These are phyloP conservation scores for Brachionus calyciflorus DNA, from an alignment of 1,140 invertebrate species.

Conservation along the genomic window DNA sequence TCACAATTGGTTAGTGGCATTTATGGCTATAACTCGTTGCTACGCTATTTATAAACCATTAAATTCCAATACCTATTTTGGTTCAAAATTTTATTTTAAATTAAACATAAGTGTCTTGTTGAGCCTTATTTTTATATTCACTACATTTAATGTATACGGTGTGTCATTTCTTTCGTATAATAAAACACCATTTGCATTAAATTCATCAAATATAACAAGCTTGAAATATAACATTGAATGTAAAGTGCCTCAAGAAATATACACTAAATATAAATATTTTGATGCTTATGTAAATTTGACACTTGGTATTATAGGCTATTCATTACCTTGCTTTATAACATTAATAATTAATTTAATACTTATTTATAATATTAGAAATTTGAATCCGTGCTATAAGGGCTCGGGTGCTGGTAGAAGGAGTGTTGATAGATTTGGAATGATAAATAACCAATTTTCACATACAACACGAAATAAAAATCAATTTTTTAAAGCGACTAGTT, in stretches of 20 bases:
- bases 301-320: constrained; percentile 31
- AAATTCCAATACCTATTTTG: constrained; percentile 18
- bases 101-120: constrained; percentile 7
- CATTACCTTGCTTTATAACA: constrained; percentile 38
- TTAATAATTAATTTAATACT: constrained; percentile 31
- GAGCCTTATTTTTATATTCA: constrained; percentile 28
- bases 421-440: background rate
- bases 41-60: constrained; percentile 45
- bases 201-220: background rate
- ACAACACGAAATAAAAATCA: background rate
- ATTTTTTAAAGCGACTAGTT: constrained; percentile 37
- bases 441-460: background rate
- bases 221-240: background rate
- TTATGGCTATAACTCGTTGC: constrained; percentile 35
- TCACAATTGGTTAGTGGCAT: constrained; percentile 39
- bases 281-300: constrained; percentile 44
- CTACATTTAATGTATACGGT: constrained; percentile 37
- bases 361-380: constrained; percentile 38
- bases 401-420: background rate
- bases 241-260: constrained; percentile 10
- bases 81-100: constrained; percentile 43
- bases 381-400: constrained; percentile 2
- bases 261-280: constrained; percentile 20
- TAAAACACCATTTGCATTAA: background rate
- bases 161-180: constrained; percentile 29